A percentile compares a stretch with the other conserved stretches of the same genome.
Evolutionary conservation across 2,113 vertebrate genomes (phyloP).

Genomic region (Dasyornis broadbenti): DNA sequence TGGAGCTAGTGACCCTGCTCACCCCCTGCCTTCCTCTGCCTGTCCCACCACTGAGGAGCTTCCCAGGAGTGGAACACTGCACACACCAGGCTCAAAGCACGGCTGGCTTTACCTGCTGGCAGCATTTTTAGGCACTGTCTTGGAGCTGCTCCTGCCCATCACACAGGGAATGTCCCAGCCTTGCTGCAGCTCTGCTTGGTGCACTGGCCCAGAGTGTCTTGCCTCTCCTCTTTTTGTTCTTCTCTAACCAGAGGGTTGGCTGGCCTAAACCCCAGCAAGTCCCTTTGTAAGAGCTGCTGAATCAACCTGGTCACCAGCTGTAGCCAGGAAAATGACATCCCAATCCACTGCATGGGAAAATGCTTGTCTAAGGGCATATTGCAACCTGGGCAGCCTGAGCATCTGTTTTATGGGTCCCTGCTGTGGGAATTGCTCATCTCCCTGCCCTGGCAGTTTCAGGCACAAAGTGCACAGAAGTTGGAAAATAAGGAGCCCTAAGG

Average conservation of each 20-base stretch:
- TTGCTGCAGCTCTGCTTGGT: neutral
- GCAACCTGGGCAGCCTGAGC: neutral
- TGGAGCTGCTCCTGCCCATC: neutral
- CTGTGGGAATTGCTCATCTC: neutral
- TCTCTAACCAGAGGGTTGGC: neutral
- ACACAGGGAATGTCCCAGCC: accelerated
- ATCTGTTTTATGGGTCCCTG: neutral
- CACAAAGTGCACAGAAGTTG: neutral
- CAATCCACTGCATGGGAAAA: neutral
- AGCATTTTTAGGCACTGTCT: neutral
- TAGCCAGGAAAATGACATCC: neutral
- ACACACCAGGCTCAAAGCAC: accelerated
- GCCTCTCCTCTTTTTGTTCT: neutral
- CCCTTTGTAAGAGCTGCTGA: neutral
- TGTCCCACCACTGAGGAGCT: neutral
- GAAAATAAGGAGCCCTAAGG: neutral
- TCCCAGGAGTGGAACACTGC: accelerated
- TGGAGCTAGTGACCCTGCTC: neutral
- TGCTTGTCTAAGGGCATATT: accelerated
- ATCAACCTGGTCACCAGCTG: neutral
- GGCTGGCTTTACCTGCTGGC: neutral
- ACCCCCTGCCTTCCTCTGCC: neutral
- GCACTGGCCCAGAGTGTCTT: accelerated
- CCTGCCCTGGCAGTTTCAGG: neutral
- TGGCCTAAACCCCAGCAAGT: neutral